Base-by-base conservation (phyloP, 2,888 invertebrate genomes). In the Drosophila nr. perissopoda region DNA sequence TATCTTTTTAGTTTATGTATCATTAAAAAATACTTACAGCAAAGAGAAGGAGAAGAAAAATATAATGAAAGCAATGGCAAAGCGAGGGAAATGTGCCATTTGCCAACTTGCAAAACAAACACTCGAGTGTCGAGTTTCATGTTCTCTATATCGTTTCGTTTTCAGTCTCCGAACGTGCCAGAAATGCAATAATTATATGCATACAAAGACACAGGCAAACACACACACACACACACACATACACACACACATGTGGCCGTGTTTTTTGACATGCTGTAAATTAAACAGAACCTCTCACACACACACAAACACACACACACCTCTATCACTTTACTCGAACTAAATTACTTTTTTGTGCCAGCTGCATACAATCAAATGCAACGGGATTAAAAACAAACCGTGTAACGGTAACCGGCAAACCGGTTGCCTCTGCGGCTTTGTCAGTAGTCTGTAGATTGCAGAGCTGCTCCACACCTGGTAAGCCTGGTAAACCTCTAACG, bases 151-250 rank as follows among this genome's bases (percentile, higher is more conserved):
- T 53, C 59, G 63, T 65, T 74, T 70, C 57, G 74, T 68, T 74
- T 76, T 76, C 67, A 64, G 77, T 73, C 69, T 75, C 59, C 77
- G 86, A 80, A 87, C 89, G 90, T 88, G 89, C 87, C 72, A 87
- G 81, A 89, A 87, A 79, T 87, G 89, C 86, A 87, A 87, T 86
- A 89, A 89, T 89, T 87, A 87, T 89, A 85, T 89, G 88, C 89
- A 87, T 61, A 87, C 86, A 89, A 81, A 75, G 64, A 66, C 72
- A 79, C 63, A 75, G 53, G 49, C 68, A 60, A 53, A 60, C 52
- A 62, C 48, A 48, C 60, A 63, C 38, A 64, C 72, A 80, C 58
- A 71, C 48, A 48, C 60, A 63, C 38, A 64, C 70, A 80, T n/a
- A n/a, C 57, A 71, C 21, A 10, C n/a, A 69, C 65, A 63, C 52